These are phyloP conservation scores for Nibea albiflora DNA, from an alignment of 2,113 vertebrate genomes.

Conservation along the genomic window DNA sequence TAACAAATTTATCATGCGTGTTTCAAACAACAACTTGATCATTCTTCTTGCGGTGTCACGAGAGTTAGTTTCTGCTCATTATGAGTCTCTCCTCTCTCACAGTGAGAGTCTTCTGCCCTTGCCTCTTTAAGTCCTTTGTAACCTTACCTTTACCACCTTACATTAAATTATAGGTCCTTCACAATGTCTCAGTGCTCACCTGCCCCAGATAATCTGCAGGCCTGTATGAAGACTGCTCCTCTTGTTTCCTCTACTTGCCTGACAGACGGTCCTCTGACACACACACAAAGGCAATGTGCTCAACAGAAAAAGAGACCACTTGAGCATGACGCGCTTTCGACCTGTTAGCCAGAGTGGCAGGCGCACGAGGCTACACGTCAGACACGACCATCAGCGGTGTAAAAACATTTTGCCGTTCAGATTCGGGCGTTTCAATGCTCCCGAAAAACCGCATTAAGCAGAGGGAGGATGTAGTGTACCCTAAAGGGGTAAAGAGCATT, in stretches of 20 bases:
- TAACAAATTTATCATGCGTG: constrained; percentile 8
- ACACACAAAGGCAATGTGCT: constrained; percentile 53
- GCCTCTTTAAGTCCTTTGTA: constrained; percentile 51
- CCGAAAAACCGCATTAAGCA: constrained; percentile 31
- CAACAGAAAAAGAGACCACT: constrained; percentile 34
- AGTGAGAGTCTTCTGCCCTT: constrained; percentile 43
- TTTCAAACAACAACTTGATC: constrained; percentile 20
- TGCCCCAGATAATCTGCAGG: constrained; percentile 69
- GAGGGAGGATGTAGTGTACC: constrained; percentile 59
- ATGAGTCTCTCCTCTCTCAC: constrained; percentile 28
- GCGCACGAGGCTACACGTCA: constrained; percentile 23
- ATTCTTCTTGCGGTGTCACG: constrained; percentile 15
- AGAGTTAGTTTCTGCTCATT: constrained; percentile 17
- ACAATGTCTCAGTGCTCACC: constrained; percentile 67
- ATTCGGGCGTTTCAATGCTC: constrained; percentile 17
- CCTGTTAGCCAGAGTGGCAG: constrained; percentile 15
- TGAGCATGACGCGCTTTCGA: constrained; percentile 14
- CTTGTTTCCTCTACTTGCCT: constrained; percentile 66
- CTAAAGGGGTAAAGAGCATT: constrained; percentile 50
- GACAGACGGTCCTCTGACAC: constrained; percentile 49
- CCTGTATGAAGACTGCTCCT: constrained; percentile 57
- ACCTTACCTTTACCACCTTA: constrained; percentile 67
- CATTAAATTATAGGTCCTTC: constrained; percentile 73
- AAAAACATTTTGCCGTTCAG: constrained; percentile 22
- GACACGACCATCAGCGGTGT: constrained; percentile 35